A percentile compares a stretch with the other conserved stretches of the same genome.
phyloP scores from a whole-genome alignment of 2,888 invertebrate genomes.

The Dryocosmus kuriphilus region DNA sequence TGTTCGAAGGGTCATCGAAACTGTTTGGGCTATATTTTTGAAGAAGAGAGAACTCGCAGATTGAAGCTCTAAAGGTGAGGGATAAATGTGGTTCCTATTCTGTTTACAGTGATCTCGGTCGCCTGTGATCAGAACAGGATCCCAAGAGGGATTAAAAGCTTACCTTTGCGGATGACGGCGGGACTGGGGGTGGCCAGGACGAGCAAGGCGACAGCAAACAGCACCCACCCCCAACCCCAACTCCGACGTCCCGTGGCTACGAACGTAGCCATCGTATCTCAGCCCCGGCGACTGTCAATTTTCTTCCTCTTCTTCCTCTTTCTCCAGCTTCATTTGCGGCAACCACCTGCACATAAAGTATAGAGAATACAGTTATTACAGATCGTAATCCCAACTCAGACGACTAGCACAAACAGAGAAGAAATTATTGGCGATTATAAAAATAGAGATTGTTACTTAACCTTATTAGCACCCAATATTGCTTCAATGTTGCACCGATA shows the following conservation, averaged over 20 bases:
- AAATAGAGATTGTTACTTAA: not conserved
- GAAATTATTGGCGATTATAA: slow-evolving; percentile 11
- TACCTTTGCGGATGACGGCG: slow-evolving; percentile 74
- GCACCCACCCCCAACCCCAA: slow-evolving; percentile 64
- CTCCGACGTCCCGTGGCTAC: slow-evolving; percentile 58
- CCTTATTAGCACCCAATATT: too few relatives aligned
- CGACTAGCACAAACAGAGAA: slow-evolving; percentile 49
- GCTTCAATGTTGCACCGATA: too few relatives aligned
- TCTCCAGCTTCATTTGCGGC: slow-evolving; percentile 68
- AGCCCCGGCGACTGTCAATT: slow-evolving; percentile 68
- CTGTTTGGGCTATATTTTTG: not conserved
- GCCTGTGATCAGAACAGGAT: slow-evolving; percentile 50
- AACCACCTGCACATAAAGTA: slow-evolving; percentile 61
- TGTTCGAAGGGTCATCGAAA: slow-evolving; percentile 5
- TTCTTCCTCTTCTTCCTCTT: slow-evolving; percentile 59
- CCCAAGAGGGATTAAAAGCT: slow-evolving; percentile 60
- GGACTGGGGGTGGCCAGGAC: slow-evolving; percentile 74
- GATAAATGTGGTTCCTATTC: slow-evolving; percentile 41
- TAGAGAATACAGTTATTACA: not conserved
- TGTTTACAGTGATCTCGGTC: slow-evolving; percentile 47
- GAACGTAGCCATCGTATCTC: slow-evolving; percentile 59
- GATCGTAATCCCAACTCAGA: not conserved
- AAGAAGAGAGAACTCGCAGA: slow-evolving; percentile 16
- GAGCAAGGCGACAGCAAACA: slow-evolving; percentile 71
- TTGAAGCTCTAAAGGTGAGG: slow-evolving; percentile 21